A percentile compares a stretch with the other conserved stretches of the same genome.
phyloP scores from a whole-genome alignment of 1,140 invertebrate genomes.

The Kradibia gibbosae region DNA sequence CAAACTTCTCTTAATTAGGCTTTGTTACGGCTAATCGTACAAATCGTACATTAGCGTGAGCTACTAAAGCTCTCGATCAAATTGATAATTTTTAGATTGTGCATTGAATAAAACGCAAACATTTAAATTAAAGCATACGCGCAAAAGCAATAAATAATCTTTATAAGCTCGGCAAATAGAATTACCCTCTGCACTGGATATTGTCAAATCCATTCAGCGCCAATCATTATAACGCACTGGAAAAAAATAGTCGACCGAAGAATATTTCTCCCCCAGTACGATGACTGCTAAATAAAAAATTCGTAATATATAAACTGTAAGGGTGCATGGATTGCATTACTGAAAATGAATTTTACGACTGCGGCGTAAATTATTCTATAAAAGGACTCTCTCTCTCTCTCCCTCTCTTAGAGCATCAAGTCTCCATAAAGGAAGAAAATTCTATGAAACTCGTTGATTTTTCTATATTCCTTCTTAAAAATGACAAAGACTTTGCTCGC shows the following conservation, averaged over 20 bases:
- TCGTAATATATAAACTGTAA: no score
- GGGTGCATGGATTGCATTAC: not conserved
- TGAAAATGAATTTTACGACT: conserved; percentile 6
- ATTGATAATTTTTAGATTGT: no score
- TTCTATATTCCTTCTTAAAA: not conserved
- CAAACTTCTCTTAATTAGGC: not conserved
- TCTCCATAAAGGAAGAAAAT: conserved; percentile 15
- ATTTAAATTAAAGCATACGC: not conserved
- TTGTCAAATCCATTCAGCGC: not conserved
- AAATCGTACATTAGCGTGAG: not conserved
- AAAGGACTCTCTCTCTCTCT: conserved; percentile 2
- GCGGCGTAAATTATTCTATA: not conserved
- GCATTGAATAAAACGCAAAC: no score
- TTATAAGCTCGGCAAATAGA: no score
- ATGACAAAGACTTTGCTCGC: not conserved
- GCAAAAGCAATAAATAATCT: not conserved
- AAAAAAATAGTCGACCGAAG: not conserved
- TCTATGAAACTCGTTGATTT: conserved; percentile 25
- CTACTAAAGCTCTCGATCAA: no score
- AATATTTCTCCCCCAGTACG: no score
- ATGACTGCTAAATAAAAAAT: no score
- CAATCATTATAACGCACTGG: not conserved
- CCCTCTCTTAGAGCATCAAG: not conserved
- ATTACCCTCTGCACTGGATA: not conserved
- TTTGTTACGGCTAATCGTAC: not conserved